These are phyloP conservation scores for Nesoenas mayeri DNA, from an alignment of 2,113 vertebrate genomes.

Conservation along the genomic window DNA sequence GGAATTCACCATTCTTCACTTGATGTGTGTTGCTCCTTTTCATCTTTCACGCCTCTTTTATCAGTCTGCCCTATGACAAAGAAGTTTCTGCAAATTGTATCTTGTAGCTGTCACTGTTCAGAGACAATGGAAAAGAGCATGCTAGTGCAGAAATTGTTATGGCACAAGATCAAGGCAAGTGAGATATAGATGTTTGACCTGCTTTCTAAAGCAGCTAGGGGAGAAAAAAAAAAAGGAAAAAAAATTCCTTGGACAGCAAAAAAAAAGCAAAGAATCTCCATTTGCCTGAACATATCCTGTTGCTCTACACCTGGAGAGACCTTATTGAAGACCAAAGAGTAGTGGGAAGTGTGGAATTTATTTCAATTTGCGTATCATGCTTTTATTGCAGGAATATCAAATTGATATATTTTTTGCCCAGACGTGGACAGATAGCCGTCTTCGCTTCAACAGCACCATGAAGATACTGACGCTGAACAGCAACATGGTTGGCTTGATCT, in stretches of 20 bases:
- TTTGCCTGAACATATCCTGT: not conserved
- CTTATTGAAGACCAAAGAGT: not conserved
- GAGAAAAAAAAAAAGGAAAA: not conserved
- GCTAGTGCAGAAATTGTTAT: not conserved
- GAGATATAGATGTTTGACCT: not conserved
- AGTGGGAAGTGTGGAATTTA: not conserved
- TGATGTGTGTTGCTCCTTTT: not conserved
- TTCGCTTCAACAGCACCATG: conserved; percentile 95
- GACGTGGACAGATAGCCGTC: conserved; percentile 94
- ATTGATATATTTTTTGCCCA: conserved; percentile 98
- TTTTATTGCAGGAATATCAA: conserved; percentile 89
- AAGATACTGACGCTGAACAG: conserved; percentile 94
- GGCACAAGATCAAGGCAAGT: not conserved
- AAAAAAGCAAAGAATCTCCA: not conserved
- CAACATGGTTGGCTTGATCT: conserved; percentile 97
- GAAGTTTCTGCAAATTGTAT: not conserved
- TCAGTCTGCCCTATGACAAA: not conserved
- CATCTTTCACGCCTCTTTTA: not conserved
- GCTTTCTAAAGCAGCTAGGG: not conserved
- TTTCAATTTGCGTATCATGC: not conserved
- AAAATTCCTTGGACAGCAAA: not conserved
- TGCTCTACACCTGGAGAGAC: not conserved
- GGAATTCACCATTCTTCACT: not conserved
- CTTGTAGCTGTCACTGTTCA: not conserved
- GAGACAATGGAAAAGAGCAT: not conserved